These are phyloP conservation scores for Dasypogon diadema DNA, from an alignment of 2,888 invertebrate genomes.

Conservation along the genomic window DNA sequence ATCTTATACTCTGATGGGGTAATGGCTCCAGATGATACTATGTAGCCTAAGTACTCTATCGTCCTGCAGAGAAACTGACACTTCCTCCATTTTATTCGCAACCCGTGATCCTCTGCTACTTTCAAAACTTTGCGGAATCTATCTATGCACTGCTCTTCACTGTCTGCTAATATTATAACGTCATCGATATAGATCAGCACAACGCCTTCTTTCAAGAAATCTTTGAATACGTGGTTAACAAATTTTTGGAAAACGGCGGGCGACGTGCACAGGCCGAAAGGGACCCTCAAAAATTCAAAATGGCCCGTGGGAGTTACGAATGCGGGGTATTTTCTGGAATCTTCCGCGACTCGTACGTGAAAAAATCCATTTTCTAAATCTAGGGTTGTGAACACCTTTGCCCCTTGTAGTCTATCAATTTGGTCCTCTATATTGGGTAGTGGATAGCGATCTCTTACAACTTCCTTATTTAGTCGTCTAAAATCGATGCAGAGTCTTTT, in stretches of 20 bases:
- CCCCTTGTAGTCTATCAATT: constrained; percentile 58
- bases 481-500: constrained; percentile 62
- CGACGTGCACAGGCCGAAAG: constrained; percentile 64
- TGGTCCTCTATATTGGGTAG: constrained; percentile 64
- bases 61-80: constrained; percentile 57
- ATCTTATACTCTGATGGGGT: constrained; percentile 60
- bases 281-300: constrained; percentile 63
- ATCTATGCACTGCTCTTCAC: constrained; percentile 42
- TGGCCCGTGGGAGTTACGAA: constrained; percentile 65
- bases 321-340: constrained; percentile 62
- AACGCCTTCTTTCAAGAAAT: constrained; percentile 23
- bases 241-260: constrained; percentile 62
- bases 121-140: neutral
- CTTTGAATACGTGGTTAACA: constrained; percentile 15
- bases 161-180: constrained; percentile 24
- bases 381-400: constrained; percentile 57
- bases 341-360: constrained; percentile 61
- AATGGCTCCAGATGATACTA: constrained; percentile 59
- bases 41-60: too few species aligned
- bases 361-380: constrained; percentile 59
- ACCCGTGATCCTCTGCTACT: constrained; percentile 38
- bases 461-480: constrained; percentile 61
- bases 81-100: constrained; percentile 57
- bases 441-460: constrained; percentile 61
- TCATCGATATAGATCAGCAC: constrained; percentile 35